Evolutionary conservation across 1,140 invertebrate species (phyloP).

Genomic region (Aphidius ervi): DNA sequence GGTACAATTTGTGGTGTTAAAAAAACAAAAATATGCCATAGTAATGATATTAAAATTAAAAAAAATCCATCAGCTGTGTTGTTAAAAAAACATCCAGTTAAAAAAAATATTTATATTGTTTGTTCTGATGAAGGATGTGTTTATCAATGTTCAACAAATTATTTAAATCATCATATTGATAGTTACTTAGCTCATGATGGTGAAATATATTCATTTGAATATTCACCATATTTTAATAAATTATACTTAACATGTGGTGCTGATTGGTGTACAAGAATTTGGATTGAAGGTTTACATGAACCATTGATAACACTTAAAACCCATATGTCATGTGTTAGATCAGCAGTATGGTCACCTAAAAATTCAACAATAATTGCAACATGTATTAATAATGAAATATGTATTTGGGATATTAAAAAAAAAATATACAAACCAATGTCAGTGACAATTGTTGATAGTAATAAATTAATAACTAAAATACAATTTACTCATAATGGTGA

Average conservation of each 20-base stretch:
- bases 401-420: conserved; percentile 69
- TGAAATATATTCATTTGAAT: conserved; percentile 70
- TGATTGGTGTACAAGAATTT: conserved; percentile 75
- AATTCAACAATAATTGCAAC: conserved; percentile 79
- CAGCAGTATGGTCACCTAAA: conserved; percentile 73
- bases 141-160: conserved; percentile 68
- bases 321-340: conserved; percentile 59
- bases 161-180: conserved; percentile 63
- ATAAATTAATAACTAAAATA: conserved; percentile 46
- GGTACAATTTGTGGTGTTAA: conserved; percentile 52
- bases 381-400: conserved; percentile 65
- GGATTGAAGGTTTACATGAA: conserved; percentile 64
- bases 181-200: conserved; percentile 75
- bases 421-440: conserved; percentile 63
- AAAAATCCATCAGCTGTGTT: conserved; percentile 60
- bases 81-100: conserved; percentile 62
- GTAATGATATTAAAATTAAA: conserved; percentile 54
- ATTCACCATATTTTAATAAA: conserved; percentile 72
- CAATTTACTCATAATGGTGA: conserved; percentile 63
- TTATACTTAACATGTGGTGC: conserved; percentile 79
- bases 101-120: conserved; percentile 68
- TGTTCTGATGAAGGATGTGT: conserved; percentile 81
- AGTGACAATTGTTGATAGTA: conserved; percentile 51
- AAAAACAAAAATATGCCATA: conserved; percentile 45
- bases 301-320: conserved; percentile 62